A percentile compares a stretch with the other conserved stretches of the same genome.
phyloP scores from a whole-genome alignment of 2,888 invertebrate species.

The Pherbina coryleti region DNA sequence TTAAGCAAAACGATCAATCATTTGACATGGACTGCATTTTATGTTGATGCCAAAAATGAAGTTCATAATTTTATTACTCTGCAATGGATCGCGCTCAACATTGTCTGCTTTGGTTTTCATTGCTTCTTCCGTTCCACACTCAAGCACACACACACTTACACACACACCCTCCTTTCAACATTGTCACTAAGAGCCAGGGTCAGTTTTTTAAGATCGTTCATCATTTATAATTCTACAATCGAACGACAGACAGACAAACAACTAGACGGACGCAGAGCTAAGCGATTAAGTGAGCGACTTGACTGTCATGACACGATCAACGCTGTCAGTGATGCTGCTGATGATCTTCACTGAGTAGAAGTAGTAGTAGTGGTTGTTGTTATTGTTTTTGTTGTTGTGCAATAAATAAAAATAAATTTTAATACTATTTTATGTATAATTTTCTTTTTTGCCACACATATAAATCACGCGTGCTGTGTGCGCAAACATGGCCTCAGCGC shows the following conservation, averaged over 20 bases:
- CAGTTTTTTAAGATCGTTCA: conserved; percentile 21
- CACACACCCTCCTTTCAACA: too few relatives aligned
- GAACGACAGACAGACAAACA: neutral
- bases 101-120: conserved; percentile 31
- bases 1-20: conserved; percentile 57
- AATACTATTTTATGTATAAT: neutral
- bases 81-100: neutral
- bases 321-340: neutral
- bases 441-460: conserved; percentile 4
- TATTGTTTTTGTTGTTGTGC: neutral
- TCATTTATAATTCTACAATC: neutral
- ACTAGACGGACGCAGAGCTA: neutral
- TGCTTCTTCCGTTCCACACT: too few relatives aligned
- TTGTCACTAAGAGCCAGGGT: neutral
- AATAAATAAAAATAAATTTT: neutral
- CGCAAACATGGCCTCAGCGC: neutral
- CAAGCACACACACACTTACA: too few relatives aligned
- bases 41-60: neutral
- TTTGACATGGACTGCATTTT: conserved; percentile 56
- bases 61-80: neutral
- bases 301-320: neutral
- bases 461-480: conserved; percentile 33
- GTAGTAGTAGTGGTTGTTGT: neutral
- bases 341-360: neutral
- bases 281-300: too few relatives aligned